Evolutionary conservation across 1,140 invertebrate genomes (phyloP).

Genomic region (Drosophila nasuta): DNA sequence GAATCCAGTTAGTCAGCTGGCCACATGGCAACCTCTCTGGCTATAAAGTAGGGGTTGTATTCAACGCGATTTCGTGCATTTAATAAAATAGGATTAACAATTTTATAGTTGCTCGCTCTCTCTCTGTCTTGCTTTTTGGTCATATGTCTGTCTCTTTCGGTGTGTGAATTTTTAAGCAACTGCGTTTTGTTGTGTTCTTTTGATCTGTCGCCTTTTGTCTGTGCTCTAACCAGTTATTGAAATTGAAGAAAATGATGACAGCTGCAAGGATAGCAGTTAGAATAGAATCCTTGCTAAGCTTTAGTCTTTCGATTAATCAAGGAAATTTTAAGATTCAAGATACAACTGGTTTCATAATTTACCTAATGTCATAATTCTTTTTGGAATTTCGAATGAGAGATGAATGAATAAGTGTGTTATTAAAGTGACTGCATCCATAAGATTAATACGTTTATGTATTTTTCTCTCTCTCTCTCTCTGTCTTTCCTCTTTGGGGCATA

Average conservation of each 20-base stretch:
- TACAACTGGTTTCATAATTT: slow-evolving; percentile 27
- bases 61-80: slow-evolving; percentile 62
- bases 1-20: slow-evolving; percentile 59
- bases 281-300: slow-evolving; percentile 11
- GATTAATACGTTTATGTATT: slow-evolving; percentile 29
- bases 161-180: slow-evolving; percentile 51
- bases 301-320: not conserved
- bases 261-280: slow-evolving; percentile 57
- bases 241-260: slow-evolving; percentile 81
- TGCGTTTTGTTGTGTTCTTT: slow-evolving; percentile 60
- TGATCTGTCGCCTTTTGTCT: slow-evolving; percentile 22
- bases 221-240: slow-evolving; percentile 72
- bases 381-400: slow-evolving; percentile 1
- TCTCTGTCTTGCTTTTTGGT: slow-evolving; percentile 12
- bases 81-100: slow-evolving; percentile 81
- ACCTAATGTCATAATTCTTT: slow-evolving; percentile 39
- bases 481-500: slow-evolving; percentile 39
- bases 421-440: slow-evolving; percentile 48
- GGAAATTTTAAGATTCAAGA: not conserved
- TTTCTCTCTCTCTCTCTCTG: not conserved
- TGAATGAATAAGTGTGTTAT: slow-evolving; percentile 20
- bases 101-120: slow-evolving; percentile 67
- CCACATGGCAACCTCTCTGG: slow-evolving; percentile 23
- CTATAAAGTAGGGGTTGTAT: slow-evolving; percentile 41
- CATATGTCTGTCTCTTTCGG: slow-evolving; percentile 17